phyloP scores from a whole-genome alignment of 2,113 vertebrate genomes.

The Hypanus sabinus region DNA sequence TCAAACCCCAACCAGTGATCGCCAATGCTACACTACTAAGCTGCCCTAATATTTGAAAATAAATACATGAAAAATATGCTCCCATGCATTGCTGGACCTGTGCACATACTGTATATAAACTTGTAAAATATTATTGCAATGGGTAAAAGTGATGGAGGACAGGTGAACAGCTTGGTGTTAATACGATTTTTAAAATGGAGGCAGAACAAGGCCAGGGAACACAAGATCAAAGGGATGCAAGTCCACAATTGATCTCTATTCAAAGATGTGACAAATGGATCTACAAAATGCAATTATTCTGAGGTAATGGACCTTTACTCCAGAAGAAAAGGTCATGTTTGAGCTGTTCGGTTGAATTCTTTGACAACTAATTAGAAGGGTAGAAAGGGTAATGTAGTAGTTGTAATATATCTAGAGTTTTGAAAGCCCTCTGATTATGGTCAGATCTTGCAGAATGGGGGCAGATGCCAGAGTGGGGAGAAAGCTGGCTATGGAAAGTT shows the following conservation, averaged over 20 bases:
- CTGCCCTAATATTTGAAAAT: too few relatives aligned
- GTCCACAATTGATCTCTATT: background rate
- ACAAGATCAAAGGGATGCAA: background rate
- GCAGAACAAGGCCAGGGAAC: background rate
- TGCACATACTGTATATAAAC: too few relatives aligned
- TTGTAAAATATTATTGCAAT: too few relatives aligned
- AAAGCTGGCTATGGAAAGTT: background rate
- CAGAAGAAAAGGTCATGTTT: background rate
- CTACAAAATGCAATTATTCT: background rate
- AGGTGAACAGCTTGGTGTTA: too few relatives aligned
- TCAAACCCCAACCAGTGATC: too few relatives aligned
- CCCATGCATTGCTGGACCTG: too few relatives aligned
- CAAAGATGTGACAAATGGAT: background rate
- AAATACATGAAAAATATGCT: too few relatives aligned
- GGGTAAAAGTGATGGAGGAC: background rate
- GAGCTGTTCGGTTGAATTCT: background rate
- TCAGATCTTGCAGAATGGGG: background rate
- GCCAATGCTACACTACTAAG: too few relatives aligned
- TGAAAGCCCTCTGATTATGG: background rate
- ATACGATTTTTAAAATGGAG: background rate
- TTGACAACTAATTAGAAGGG: background rate
- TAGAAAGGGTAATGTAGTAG: background rate
- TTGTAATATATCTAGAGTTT: too few relatives aligned
- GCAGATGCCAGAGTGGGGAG: background rate
- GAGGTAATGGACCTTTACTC: background rate